Conservation (phyloP, 37 sponge, comb jelly and placozoan genomes). For the Eunapius fragilis region DNA sequence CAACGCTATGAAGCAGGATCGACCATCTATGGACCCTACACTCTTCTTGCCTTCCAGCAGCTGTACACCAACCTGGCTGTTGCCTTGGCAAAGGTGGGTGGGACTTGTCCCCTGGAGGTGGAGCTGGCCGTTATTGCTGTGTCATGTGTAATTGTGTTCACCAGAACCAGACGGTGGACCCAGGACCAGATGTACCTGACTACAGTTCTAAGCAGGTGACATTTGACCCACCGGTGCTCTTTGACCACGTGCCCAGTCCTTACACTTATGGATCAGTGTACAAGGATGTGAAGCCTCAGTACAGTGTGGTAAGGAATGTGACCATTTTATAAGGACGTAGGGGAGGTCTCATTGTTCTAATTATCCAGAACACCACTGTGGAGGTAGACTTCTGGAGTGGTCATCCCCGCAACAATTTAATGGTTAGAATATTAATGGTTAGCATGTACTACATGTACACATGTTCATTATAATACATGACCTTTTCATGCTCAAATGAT, state of each 20-base stretch:
- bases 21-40: conserved; percentile 92
- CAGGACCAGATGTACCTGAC: conserved; percentile 72
- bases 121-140: neutral
- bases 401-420: conserved; percentile 88
- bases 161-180: conserved; percentile 34
- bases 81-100: conserved; percentile 42
- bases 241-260: conserved; percentile 56
- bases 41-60: conserved; percentile 84
- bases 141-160: neutral
- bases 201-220: conserved; percentile 56
- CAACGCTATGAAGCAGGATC: conserved; percentile 94
- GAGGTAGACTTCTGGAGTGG: conserved; percentile 81
- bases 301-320: conserved; percentile 45
- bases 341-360: neutral
- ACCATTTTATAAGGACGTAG: neutral
- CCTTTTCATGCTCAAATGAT: too few species aligned
- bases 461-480: neutral
- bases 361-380: conserved; percentile 71
- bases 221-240: conserved; percentile 58
- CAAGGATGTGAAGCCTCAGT: conserved; percentile 47
- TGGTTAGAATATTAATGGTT: conserved; percentile 40
- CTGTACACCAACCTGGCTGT: conserved; percentile 71
- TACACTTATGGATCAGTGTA: conserved; percentile 69
- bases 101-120: neutral
- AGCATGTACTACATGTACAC: neutral